phyloP scores from a whole-genome alignment of 2,888 invertebrate genomes.

The Drosophila conformis region DNA sequence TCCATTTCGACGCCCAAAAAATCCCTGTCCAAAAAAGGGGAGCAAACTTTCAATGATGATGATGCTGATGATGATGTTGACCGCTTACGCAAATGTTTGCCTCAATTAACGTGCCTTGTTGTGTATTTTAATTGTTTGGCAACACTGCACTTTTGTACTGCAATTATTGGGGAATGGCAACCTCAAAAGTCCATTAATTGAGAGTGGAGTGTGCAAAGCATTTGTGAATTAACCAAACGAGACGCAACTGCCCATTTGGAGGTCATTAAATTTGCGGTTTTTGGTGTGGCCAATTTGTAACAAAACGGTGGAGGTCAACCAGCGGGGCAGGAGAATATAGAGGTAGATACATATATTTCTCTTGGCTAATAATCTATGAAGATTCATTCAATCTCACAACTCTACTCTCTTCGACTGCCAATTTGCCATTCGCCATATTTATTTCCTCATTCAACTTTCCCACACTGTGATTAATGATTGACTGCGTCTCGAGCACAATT shows the following conservation, averaged over 20 bases:
- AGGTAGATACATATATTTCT: not conserved
- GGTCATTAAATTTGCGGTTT: constrained; percentile 41
- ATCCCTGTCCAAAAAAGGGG: constrained; percentile 4
- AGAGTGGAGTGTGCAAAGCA: not conserved
- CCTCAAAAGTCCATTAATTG: constrained; percentile 17
- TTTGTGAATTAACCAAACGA: constrained; percentile 32
- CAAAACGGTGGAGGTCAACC: not conserved
- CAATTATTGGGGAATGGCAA: not conserved
- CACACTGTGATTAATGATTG: constrained; percentile 10
- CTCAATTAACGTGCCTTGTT: constrained; percentile 43
- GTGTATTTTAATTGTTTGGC: constrained; percentile 44
- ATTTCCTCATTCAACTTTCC: not conserved
- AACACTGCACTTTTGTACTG: constrained; percentile 17
- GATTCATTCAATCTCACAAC: not conserved
- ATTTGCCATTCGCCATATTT: not conserved
- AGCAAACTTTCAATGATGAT: not conserved
- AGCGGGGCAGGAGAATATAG: not conserved
- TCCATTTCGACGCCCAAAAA: constrained; percentile 42
- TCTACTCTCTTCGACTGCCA: not conserved
- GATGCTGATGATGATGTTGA: constrained; percentile 12
- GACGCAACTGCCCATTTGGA: constrained; percentile 22
- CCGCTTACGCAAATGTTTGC: constrained; percentile 48
- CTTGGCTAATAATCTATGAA: not conserved
- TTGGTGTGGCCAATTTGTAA: not conserved
- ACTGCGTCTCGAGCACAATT: not conserved